Evolutionary conservation across 1,140 invertebrate species (phyloP), one percentile per base, ranked within the genome.

Genomic region (Diprion similis): DNA sequence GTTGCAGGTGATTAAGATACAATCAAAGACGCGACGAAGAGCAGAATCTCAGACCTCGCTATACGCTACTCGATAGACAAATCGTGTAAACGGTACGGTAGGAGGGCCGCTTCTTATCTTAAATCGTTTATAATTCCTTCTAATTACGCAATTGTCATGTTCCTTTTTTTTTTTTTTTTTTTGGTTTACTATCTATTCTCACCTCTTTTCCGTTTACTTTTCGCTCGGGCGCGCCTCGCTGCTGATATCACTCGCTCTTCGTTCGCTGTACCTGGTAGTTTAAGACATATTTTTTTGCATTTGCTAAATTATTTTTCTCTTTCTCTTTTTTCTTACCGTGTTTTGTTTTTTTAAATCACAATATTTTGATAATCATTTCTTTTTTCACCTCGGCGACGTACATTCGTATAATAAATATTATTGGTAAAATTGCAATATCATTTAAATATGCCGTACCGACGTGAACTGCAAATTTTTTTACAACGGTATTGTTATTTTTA

Each of bases 361-460:
- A 59, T 59, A 59, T 59, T 4, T 13, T 59, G n/a, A 59, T 2
- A 37, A 37, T 59, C 51, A 59, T 59, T n/a, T 59, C 2, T n/a
- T 59, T 59, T 11, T 59, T 13, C n/a, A 13, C 4, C 11, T 13
- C 51, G n/a, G 11, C 51, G 8, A 13, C 1, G 11, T 0, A 11
- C 8, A n/a, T 8, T 59, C 2, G 51, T n/a, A 59, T n/a, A 59
- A 2, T 59, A 59, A 13, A 11, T 59, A 59, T n/a, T 59, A 11
- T 11, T 4, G 11, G 51, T 59, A 1, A 59, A n/a, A 59, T 37
- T 6, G 6, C 24, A 37, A 1, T 37, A 37, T 37, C 24, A n/a
- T 59, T 59, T 59, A 13, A 59, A 59, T 13, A 59, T 59, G 51
- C 51, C 51, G 51, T 59, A 59, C 51, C 51, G 51, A 59, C 51